phyloP scores from a whole-genome alignment of 2,888 invertebrate genomes.

The Tetranychus piercei region DNA sequence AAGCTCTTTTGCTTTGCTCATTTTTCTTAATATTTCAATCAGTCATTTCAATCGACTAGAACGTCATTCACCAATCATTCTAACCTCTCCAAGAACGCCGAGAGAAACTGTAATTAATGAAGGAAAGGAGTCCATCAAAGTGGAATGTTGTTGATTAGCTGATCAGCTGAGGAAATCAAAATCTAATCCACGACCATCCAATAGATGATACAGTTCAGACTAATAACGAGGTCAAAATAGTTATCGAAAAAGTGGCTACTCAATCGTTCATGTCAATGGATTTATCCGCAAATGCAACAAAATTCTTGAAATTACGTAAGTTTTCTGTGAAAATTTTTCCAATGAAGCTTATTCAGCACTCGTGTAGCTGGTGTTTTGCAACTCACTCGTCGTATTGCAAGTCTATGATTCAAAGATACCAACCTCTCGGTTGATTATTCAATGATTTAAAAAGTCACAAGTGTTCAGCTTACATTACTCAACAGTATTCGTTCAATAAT shows the following conservation, averaged over 20 bases:
- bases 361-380: conserved; percentile 63
- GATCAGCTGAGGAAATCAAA: neutral
- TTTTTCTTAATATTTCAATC: neutral
- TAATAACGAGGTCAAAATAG: neutral
- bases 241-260: neutral
- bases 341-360: conserved; percentile 80
- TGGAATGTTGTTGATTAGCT: neutral
- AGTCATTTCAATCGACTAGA: neutral
- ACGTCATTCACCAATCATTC: neutral
- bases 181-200: neutral
- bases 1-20: neutral
- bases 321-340: conserved; percentile 39
- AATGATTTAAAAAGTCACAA: too few relatives aligned
- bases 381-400: conserved; percentile 41
- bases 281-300: neutral
- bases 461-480: too few relatives aligned
- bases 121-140: neutral
- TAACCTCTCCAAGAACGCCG: neutral
- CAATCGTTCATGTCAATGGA: neutral
- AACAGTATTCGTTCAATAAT: too few relatives aligned
- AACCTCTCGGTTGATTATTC: too few relatives aligned
- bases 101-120: neutral
- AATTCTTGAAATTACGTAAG: neutral
- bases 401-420: too few relatives aligned
- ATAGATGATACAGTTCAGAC: neutral